These are phyloP conservation scores for Solenodon paradoxus DNA, from an alignment of 2,113 vertebrate genomes.

Conservation along the genomic window DNA sequence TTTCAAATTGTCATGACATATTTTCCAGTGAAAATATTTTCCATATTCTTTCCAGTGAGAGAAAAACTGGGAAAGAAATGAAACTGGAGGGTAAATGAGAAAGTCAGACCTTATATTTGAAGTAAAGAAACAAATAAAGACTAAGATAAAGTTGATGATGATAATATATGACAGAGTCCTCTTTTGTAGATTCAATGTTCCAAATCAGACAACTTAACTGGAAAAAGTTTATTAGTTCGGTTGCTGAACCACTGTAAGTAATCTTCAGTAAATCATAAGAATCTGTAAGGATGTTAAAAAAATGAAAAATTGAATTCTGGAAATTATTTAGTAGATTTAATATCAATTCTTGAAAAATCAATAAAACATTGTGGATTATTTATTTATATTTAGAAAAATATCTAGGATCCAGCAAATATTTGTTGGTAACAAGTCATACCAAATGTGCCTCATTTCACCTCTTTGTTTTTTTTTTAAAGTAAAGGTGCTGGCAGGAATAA, in stretches of 20 bases:
- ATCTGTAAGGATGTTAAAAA: neutral
- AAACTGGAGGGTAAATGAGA: neutral
- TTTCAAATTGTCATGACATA: neutral
- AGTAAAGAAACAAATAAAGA: neutral
- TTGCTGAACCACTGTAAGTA: neutral
- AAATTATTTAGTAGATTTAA: neutral
- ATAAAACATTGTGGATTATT: neutral
- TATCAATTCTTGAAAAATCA: neutral
- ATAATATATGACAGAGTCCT: neutral
- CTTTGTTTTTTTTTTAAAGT: no score
- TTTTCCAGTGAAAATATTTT: no score
- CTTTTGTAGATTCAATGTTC: neutral
- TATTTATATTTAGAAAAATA: neutral
- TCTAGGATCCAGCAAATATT: neutral
- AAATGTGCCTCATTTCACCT: neutral
- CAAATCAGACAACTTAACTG: neutral
- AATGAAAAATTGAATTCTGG: neutral
- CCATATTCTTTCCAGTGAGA: neutral
- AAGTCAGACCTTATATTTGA: neutral
- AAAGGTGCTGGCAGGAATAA: no score
- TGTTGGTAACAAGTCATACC: neutral
- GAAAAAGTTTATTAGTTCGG: neutral
- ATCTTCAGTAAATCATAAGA: slow-evolving; percentile 6
- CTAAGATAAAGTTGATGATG: neutral
- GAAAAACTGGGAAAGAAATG: neutral